A percentile compares a stretch with the other conserved stretches of the same genome.
phyloP scores from a whole-genome alignment of 1,140 invertebrate species.

The Drosophila navojoa region DNA sequence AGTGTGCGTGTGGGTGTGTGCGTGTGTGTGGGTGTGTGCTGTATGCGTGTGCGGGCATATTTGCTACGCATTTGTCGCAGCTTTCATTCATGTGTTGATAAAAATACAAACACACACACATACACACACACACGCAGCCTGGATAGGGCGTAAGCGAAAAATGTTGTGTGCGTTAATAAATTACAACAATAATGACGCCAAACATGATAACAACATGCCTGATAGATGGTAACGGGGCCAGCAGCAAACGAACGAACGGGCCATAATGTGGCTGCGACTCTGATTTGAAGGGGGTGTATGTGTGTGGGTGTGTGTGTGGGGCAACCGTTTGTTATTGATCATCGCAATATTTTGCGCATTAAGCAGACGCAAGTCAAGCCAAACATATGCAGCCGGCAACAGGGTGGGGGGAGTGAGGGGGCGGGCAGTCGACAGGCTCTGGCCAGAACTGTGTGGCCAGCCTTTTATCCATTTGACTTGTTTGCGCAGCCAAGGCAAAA shows the following conservation, averaged over 20 bases:
- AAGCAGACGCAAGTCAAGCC: conserved; percentile 74
- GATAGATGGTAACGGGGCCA: conserved; percentile 40
- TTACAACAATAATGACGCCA: conserved; percentile 81
- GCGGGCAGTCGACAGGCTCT: background rate
- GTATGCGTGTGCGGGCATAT: conserved; percentile 24
- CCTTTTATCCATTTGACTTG: conserved; percentile 74
- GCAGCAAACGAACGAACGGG: background rate
- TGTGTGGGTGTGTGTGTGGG: background rate
- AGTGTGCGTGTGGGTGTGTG: background rate
- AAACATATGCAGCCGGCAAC: conserved; percentile 68
- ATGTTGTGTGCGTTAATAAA: conserved; percentile 78
- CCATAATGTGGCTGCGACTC: conserved; percentile 28
- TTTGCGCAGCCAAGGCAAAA: conserved; percentile 66
- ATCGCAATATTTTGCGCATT: conserved; percentile 81
- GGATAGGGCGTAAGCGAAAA: conserved; percentile 53
- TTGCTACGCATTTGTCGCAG: conserved; percentile 63
- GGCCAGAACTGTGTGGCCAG: conserved; percentile 23
- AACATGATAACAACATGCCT: conserved; percentile 76
- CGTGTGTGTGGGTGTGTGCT: background rate
- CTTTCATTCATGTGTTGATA: conserved; percentile 52
- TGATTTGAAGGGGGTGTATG: conserved; percentile 19
- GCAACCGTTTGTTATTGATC: conserved; percentile 76
- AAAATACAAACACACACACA: conserved; percentile 37
- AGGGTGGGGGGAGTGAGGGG: background rate
- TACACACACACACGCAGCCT: background rate